phyloP scores from a whole-genome alignment of 2,113 vertebrate genomes.

The Odocoileus virginianus region DNA sequence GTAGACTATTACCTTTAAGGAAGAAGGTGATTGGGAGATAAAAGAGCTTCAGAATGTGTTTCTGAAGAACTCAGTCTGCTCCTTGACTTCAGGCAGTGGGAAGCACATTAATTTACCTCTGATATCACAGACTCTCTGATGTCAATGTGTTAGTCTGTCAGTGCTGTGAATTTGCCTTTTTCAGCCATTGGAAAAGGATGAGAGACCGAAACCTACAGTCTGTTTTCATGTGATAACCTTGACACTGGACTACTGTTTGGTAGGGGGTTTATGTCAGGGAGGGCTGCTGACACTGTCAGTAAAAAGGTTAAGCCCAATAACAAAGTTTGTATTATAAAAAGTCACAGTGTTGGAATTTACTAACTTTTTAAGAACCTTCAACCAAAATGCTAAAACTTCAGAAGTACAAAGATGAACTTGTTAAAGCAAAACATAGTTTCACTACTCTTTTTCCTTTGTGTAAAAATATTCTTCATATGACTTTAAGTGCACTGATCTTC shows the following conservation, averaged over 20 bases:
- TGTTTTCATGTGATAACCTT: slow-evolving; percentile 81
- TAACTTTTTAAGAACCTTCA: slow-evolving; percentile 66
- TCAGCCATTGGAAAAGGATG: slow-evolving; percentile 56
- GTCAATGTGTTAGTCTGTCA: background rate
- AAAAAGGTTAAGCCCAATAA: slow-evolving; percentile 43
- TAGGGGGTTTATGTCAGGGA: background rate
- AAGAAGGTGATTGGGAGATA: slow-evolving; percentile 34
- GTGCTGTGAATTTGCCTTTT: slow-evolving; percentile 67
- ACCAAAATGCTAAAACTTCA: slow-evolving; percentile 40
- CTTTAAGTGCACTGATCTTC: slow-evolving; percentile 72
- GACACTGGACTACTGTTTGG: slow-evolving; percentile 67
- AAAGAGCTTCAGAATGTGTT: slow-evolving; percentile 21
- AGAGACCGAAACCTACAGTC: slow-evolving; percentile 65
- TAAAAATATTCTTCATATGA: slow-evolving; percentile 74
- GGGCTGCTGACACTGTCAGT: background rate
- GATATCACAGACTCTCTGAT: slow-evolving; percentile 55
- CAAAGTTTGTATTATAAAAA: slow-evolving; percentile 56
- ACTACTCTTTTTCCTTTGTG: slow-evolving; percentile 63
- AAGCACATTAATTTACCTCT: slow-evolving; percentile 59
- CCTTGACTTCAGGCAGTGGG: background rate
- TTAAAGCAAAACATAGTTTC: slow-evolving; percentile 63
- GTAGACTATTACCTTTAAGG: slow-evolving; percentile 37
- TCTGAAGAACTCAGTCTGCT: slow-evolving; percentile 26
- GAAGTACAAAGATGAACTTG: slow-evolving; percentile 50
- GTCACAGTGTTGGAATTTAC: slow-evolving; percentile 55